A percentile compares a stretch with the other conserved stretches of the same genome.
Evolutionary conservation across 92 coral and sea anemone species (phyloP).

Genomic region (Virgularia gustaviana): DNA sequence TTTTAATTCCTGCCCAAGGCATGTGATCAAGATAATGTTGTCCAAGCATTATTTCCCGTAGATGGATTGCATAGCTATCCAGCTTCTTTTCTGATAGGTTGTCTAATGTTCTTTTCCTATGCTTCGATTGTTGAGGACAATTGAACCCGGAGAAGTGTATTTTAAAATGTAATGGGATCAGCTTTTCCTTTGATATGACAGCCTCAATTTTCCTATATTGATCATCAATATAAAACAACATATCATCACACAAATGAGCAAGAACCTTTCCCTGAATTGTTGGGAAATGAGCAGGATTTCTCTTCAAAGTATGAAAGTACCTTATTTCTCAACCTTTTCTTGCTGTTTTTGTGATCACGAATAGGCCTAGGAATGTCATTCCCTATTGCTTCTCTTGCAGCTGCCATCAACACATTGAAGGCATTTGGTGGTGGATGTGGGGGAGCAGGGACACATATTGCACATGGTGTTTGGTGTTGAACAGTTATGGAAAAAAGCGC

Average conservation of each 20-base stretch:
- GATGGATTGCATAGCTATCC: not conserved
- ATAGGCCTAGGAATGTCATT: constrained; percentile 1
- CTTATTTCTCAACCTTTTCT: constrained; percentile 27
- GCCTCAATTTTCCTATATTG: constrained; percentile 33
- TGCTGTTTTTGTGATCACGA: constrained; percentile 30
- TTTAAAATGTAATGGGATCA: constrained; percentile 33
- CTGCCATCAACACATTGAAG: constrained; percentile 40
- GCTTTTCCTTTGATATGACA: not conserved
- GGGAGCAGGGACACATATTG: not conserved
- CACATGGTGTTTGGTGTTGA: constrained; percentile 4
- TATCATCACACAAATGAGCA: constrained; percentile 24
- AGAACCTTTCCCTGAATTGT: constrained; percentile 12
- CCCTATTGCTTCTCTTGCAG: constrained; percentile 29
- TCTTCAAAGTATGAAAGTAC: constrained; percentile 25
- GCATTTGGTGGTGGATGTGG: constrained; percentile 24
- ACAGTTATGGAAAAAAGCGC: not conserved
- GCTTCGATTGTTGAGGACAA: constrained; percentile 36
- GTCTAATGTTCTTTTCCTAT: constrained; percentile 22
- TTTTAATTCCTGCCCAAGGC: constrained; percentile 21
- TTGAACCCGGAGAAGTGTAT: constrained; percentile 29
- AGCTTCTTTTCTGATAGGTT: constrained; percentile 35
- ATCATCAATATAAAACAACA: constrained; percentile 35
- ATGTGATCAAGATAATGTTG: not conserved
- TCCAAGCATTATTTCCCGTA: constrained; percentile 14
- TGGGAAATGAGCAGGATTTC: constrained; percentile 33